Conservation (phyloP, 2,113 vertebrate genomes). For the Leptodactylus fuscus region DNA sequence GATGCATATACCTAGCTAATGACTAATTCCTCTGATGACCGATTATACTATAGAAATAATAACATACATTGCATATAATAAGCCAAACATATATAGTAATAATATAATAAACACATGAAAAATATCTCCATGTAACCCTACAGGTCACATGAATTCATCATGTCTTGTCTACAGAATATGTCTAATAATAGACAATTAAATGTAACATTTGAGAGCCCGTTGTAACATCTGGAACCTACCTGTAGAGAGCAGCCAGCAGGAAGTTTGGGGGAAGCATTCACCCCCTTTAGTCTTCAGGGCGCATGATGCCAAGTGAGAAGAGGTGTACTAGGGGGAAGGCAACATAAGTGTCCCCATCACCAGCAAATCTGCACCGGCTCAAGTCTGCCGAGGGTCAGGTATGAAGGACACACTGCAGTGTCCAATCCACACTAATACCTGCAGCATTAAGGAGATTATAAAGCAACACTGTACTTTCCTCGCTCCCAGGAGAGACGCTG, state of each 20-base stretch:
- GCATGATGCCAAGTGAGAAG: conserved; percentile 52
- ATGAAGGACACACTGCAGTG: conserved; percentile 81
- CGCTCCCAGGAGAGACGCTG: conserved; percentile 50
- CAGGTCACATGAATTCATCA: neutral
- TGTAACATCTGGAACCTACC: conserved; percentile 37
- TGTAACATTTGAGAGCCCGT: neutral
- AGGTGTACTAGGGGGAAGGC: conserved; percentile 59
- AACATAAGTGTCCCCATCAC: conserved; percentile 57
- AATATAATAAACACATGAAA: neutral
- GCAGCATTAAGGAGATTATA: conserved; percentile 90
- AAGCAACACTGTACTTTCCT: conserved; percentile 66
- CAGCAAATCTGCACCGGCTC: conserved; percentile 56
- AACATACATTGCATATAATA: neutral
- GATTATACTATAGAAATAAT: neutral
- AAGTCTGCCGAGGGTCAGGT: conserved; percentile 75
- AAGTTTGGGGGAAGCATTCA: conserved; percentile 40
- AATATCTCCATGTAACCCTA: neutral
- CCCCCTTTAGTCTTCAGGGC: conserved; percentile 36
- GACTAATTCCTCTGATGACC: no score
- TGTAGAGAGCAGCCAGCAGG: conserved; percentile 8
- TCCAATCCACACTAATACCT: conserved; percentile 86
- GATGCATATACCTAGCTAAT: no score
- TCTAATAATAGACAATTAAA: neutral
- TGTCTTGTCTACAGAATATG: neutral
- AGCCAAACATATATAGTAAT: no score